Base-by-base conservation (phyloP, 2,797 vertebrate genomes). In the Bryconaethiops microstoma region DNA sequence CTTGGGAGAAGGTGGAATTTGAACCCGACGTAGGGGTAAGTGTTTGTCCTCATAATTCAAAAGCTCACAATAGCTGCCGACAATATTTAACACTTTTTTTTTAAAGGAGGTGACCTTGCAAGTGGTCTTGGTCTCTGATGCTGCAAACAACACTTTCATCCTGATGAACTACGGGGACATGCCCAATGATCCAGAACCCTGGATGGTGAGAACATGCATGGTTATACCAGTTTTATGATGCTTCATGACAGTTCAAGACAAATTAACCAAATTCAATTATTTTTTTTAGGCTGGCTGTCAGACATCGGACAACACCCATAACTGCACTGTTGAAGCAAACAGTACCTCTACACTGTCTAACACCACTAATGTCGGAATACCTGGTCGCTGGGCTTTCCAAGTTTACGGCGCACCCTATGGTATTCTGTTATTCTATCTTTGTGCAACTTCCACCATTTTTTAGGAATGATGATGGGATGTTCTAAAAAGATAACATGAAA, bases 311-410 rank as follows among this genome's bases (percentile, higher is more conserved):
- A 42, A 29, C 14, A 45, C 4, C n/a, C 21, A 75, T 12, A 5
- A 59, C 16, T 39, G 8, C 35, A 50, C 57, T 4, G 67, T 83
- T 50, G 39, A 65, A 12, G 45, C 72, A 1, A 0, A 4, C 10
- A 7, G 42, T 50, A 9, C 25, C n/a, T 62, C 29, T 16, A 16
- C 23, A 0, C 57, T 84, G 13, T 64, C 14, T 14, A 25, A 29
- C 40, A 45, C 45, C 54, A 78, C 40, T 39, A 81, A 84, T 6
- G 75, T 84, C 4, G 35, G 35, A 17, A 74, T 84, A 4, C n/a
- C 45, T 1, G 82, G 82, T 19, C 75, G 82, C 23, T 84, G 79
- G 79, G 79, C n/a, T 39, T 71, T 78, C 9, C 35, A 55, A 21
- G 42, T 71, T 62, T 59, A 81, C 52, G 79, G 74, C 10, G 54